These are phyloP conservation scores for Aythya fuligula DNA, from an alignment of 2,797 vertebrate species.

Conservation along the genomic window DNA sequence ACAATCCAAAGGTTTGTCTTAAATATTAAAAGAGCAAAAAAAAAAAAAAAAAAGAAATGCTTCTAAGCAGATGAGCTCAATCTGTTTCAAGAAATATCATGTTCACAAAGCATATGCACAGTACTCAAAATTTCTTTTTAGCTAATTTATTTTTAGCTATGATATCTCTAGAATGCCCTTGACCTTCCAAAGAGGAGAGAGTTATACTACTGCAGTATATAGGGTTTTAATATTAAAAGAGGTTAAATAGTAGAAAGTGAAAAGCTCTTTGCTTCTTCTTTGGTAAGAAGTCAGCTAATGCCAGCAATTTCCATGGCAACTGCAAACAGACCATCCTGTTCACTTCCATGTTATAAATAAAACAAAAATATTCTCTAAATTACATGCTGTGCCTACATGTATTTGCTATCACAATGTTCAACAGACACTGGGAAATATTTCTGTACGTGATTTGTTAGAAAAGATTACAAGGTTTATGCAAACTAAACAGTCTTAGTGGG, in stretches of 20 bases:
- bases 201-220: constrained; percentile 3
- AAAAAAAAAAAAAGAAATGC: background rate
- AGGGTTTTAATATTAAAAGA: constrained; percentile 67
- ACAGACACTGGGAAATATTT: constrained; percentile 46
- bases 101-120: constrained; percentile 25
- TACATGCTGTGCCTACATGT: constrained; percentile 44
- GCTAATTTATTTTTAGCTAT: constrained; percentile 33
- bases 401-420: constrained; percentile 62
- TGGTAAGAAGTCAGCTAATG: constrained; percentile 60
- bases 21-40: background rate
- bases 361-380: constrained; percentile 70
- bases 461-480: constrained; percentile 50
- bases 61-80: constrained; percentile 7
- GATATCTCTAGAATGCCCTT: constrained; percentile 50
- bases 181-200: constrained; percentile 54
- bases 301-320: constrained; percentile 73
- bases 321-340: constrained; percentile 66
- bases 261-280: constrained; percentile 51
- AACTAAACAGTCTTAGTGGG: constrained; percentile 1
- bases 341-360: constrained; percentile 68
- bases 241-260: constrained; percentile 67
- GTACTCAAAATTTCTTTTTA: background rate
- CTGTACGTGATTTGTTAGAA: constrained; percentile 33
- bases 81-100: constrained; percentile 22
- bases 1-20: background rate